Percentiles rank a stretch among this genome's conserved stretches.
These are phyloP conservation scores for Tipula confusa DNA, from an alignment of 2,888 invertebrate species.

Conservation along the genomic window DNA sequence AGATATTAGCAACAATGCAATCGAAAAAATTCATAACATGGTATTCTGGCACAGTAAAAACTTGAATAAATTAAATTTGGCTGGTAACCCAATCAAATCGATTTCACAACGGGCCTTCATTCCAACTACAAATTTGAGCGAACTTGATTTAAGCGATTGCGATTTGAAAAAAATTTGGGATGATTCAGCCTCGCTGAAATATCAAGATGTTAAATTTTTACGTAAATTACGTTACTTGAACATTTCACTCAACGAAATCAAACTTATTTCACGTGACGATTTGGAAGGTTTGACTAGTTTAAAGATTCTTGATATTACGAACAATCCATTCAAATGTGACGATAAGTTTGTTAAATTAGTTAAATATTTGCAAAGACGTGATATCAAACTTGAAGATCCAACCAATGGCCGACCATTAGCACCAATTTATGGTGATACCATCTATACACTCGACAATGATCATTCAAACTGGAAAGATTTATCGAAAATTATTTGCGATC, in stretches of 20 bases:
- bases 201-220: constrained; percentile 49
- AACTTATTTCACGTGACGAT: neutral
- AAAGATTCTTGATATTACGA: constrained; percentile 53
- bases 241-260: constrained; percentile 46
- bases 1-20: constrained; percentile 67
- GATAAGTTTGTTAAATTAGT: constrained; percentile 64
- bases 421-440: constrained; percentile 32
- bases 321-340: constrained; percentile 66
- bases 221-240: constrained; percentile 57
- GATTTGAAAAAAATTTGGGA: constrained; percentile 56
- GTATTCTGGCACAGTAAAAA: constrained; percentile 64
- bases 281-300: constrained; percentile 40
- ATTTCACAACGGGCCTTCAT: constrained; percentile 64
- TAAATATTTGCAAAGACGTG: constrained; percentile 39
- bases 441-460: neutral
- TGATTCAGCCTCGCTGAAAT: constrained; percentile 40
- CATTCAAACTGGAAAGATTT: constrained; percentile 21
- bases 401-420: constrained; percentile 42
- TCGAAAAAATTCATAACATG: constrained; percentile 57
- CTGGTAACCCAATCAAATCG: constrained; percentile 65
- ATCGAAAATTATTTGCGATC: neutral
- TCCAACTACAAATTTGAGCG: constrained; percentile 57
- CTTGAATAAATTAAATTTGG: constrained; percentile 62
- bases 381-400: constrained; percentile 42
- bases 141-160: constrained; percentile 68